Evolutionary conservation across 2,797 vertebrate species (phyloP), one percentile per base, ranked within the genome.

Genomic region (Epinephelus malabaricus): DNA sequence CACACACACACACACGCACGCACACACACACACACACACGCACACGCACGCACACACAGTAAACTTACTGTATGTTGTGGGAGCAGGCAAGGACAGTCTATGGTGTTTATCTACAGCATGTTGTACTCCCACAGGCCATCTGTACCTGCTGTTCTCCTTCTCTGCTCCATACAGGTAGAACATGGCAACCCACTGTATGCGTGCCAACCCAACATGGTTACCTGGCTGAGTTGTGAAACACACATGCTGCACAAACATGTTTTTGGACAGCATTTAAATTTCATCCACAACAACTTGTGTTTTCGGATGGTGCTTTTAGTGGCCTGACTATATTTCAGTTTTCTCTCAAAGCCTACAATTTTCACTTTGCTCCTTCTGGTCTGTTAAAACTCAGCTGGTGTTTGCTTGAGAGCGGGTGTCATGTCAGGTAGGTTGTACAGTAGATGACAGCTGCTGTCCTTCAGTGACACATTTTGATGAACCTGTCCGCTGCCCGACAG

Each of bases 61-160:
- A 12, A 43, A 43, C 40, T 43, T 34, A 34, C 34, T 34, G 34
- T 34, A 34, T 34, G 34, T 34, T 43, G 40, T 3, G 40, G 9
- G 40, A 43, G 40, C 40, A 43, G 40, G 40, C 40, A 12, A 9
- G 40, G 40, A 43, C 40, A 12, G 40, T 43, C 40, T 43, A 43
- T 12, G 11, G 69, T 79, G 74, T 86, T 75, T 79, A 45, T 70
- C 19, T 76, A 69, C 80, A 64, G 79, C 66, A 43, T 47, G 73
- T 72, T 78, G 54, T 84, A 79, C 90, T 87, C 90, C 91, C 82
- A 90, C 91, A 46, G 61, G 56, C 92, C 93, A 93, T 94, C 93
- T 93, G 93, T 72, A 73, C 90, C 81, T 89, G 85, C 88, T 90
- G 88, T 76, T 89, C 78, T 49, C 27, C 62, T 50, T 78, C 65